These are phyloP conservation scores for Astreopora myriophthalma DNA, from an alignment of 64 coral and sea anemone genomes.

Conservation along the genomic window DNA sequence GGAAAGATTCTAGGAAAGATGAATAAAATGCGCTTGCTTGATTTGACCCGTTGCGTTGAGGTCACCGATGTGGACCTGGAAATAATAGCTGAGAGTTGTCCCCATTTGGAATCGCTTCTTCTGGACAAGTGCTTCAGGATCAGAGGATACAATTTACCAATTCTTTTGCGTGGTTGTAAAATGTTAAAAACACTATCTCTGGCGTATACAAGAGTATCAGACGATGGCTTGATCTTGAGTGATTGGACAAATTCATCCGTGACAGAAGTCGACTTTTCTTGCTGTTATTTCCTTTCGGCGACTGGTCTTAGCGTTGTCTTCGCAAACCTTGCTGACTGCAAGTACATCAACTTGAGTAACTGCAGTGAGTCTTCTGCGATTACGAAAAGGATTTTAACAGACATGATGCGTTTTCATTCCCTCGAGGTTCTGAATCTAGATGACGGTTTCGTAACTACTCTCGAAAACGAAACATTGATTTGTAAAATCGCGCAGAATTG, in stretches of 20 bases:
- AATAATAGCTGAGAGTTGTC: constrained; percentile 10
- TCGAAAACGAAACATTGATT: neutral
- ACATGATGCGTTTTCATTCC: constrained; percentile 6
- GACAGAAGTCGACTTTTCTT: constrained; percentile 56
- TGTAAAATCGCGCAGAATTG: constrained; percentile 28
- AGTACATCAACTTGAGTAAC: constrained; percentile 48
- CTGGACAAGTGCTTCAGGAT: constrained; percentile 54
- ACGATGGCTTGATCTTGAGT: neutral
- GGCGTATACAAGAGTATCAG: constrained; percentile 41
- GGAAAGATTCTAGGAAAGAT: constrained; percentile 27
- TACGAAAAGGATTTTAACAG: neutral
- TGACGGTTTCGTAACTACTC: neutral
- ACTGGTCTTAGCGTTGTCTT: neutral
- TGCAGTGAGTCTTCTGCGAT: constrained; percentile 41
- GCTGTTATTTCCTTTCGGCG: constrained; percentile 23
- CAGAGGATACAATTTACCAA: constrained; percentile 14
- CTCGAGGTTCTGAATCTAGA: constrained; percentile 53
- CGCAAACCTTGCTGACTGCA: constrained; percentile 3
- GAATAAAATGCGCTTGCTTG: constrained; percentile 17
- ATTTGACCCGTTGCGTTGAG: constrained; percentile 44
- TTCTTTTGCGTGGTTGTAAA: constrained; percentile 16
- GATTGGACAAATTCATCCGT: constrained; percentile 16
- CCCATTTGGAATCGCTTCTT: constrained; percentile 40
- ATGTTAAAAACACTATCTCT: constrained; percentile 45
- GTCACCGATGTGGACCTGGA: constrained; percentile 37